Percentiles rank a stretch among this genome's conserved stretches.
Conservation (phyloP, 2,888 invertebrate genomes). For the Mellilla xanthometata region DNA sequence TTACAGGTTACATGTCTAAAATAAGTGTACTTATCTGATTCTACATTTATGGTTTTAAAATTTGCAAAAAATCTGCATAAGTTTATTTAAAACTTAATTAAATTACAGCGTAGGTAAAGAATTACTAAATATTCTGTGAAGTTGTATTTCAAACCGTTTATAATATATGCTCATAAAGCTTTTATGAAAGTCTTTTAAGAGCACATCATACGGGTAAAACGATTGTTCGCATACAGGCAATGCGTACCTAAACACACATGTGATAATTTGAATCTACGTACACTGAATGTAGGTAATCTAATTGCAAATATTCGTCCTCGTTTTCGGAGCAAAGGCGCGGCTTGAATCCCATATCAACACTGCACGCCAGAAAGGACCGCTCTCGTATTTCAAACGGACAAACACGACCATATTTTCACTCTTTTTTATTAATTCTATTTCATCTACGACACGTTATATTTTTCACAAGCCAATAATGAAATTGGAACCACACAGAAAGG, state of each 20-base stretch:
- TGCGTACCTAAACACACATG: slow-evolving; percentile 23
- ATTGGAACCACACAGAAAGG: slow-evolving; percentile 15
- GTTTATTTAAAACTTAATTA: too few relatives aligned
- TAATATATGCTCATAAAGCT: too few relatives aligned
- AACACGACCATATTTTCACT: slow-evolving; percentile 23
- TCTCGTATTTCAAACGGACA: slow-evolving; percentile 31
- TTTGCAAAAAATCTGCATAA: too few relatives aligned
- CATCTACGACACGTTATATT: slow-evolving; percentile 18
- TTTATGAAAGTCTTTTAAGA: too few relatives aligned
- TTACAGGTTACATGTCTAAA: too few relatives aligned
- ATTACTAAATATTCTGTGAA: too few relatives aligned
- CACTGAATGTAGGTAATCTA: slow-evolving; percentile 49
- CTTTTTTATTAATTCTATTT: slow-evolving; percentile 25
- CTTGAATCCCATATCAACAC: slow-evolving; percentile 46
- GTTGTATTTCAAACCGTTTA: too few relatives aligned
- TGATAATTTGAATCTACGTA: slow-evolving; percentile 47
- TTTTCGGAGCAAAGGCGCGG: slow-evolving; percentile 35
- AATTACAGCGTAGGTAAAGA: too few relatives aligned
- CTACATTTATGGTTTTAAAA: too few relatives aligned
- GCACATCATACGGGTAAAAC: too few relatives aligned
- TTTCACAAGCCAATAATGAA: slow-evolving; percentile 19
- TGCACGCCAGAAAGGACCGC: slow-evolving; percentile 23
- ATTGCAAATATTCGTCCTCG: slow-evolving; percentile 55
- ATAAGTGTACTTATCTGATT: too few relatives aligned
- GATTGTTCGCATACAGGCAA: neutral